These are phyloP conservation scores for Bombus consobrinus DNA, from an alignment of 1,140 invertebrate genomes.

Conservation along the genomic window DNA sequence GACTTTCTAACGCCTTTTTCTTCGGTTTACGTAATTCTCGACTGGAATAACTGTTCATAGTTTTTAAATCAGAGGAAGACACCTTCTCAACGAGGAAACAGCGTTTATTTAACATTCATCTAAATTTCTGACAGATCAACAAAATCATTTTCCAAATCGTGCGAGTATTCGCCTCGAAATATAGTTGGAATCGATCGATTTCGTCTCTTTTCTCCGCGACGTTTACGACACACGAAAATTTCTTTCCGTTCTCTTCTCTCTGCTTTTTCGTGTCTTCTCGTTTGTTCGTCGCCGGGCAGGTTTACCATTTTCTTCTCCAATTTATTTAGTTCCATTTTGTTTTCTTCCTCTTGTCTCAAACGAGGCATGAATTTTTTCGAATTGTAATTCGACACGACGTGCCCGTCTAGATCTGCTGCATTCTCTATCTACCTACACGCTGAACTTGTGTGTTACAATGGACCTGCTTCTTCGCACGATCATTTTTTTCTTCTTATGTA, in stretches of 20 bases:
- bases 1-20: not conserved
- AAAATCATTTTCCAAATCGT: constrained; percentile 12
- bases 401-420: constrained; percentile 8
- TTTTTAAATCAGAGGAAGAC: constrained; percentile 33
- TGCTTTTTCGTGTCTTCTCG: not conserved
- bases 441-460: constrained; percentile 35
- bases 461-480: constrained; percentile 43
- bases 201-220: not conserved
- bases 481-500: constrained; percentile 26
- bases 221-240: not conserved
- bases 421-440: constrained; percentile 47
- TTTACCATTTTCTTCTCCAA: constrained; percentile 13
- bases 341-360: not conserved
- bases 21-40: too few species aligned
- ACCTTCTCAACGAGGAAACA: constrained; percentile 32
- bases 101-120: constrained; percentile 25
- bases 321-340: not conserved
- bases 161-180: constrained; percentile 7
- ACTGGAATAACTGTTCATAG: not conserved
- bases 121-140: constrained; percentile 48
- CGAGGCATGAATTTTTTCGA: not conserved
- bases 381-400: constrained; percentile 38
- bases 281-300: not conserved
- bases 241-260: not conserved
- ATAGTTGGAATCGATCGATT: not conserved